Evolutionary conservation across 2,888 invertebrate species (phyloP), one percentile per base, ranked within the genome.

Genomic region (Caenorhabditis doughertyi): DNA sequence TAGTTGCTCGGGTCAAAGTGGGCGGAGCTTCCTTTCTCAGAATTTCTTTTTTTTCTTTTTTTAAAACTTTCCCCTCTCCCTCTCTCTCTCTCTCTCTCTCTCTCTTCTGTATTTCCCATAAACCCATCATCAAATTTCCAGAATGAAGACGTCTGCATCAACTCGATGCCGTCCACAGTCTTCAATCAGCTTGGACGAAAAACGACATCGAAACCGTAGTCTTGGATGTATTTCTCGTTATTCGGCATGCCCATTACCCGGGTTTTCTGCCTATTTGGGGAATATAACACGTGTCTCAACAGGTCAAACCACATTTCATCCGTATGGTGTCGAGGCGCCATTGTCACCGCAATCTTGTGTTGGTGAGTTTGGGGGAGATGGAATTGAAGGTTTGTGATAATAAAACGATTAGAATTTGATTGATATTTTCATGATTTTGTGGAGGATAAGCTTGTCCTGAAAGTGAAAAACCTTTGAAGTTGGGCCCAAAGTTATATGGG

Each of bases 261-360:
- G 79, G 27, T 83, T 83, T 32, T 73, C 79, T 0, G 83, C 83
- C 0, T 83, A 51, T 21, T 32, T 83, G 8, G 83, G 83, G 3
- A 73, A 79, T 2, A 83, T 83, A 13, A 74, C 68, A 1, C 21
- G 65, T 1, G 64, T 42, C 5, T 51, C 73, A 3, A 74, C 68
- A 5, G 83, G 83, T 8, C 68, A 73, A 25, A 83, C 83, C 11
- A 79, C 83, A 21, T 83, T 83, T 56, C 83, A 73, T 35, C 83
- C 83, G 9, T 83, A 62, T 35, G 83, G 83, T 7, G 68, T 70
- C 23, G 42, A 51, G 18, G 51, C 68, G 47, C 83, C 83, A 0
- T 25, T 83, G 11, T 62, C 73, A 8, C 83, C 83, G 13, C 60
- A 74, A 18, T 44, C 53, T 3, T 83, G 83, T 53, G 83, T 83